Evolutionary conservation across 92 coral and sea anemone species (phyloP).

Genomic region (Phenganax marumi): DNA sequence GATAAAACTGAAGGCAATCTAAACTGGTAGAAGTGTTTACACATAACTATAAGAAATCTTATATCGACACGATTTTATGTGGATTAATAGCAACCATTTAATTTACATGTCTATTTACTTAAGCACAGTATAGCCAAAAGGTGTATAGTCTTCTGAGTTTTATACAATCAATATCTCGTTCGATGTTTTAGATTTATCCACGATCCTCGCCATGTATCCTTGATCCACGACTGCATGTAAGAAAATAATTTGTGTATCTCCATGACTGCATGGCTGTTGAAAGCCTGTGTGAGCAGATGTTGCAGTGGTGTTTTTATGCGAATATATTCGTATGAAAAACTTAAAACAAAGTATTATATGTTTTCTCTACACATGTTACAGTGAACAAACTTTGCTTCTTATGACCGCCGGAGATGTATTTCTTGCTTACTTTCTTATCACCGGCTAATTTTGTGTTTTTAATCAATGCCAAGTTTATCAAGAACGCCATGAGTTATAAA

Average conservation of each 20-base stretch:
- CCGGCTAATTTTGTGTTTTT: not conserved
- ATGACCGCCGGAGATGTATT: not conserved
- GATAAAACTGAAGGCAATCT: no score
- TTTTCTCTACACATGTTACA: not conserved
- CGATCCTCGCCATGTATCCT: not conserved
- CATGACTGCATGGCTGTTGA: not conserved
- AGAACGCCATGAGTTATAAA: slow-evolving; percentile 33
- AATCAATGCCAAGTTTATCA: slow-evolving; percentile 3
- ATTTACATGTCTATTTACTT: not conserved
- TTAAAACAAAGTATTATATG: not conserved
- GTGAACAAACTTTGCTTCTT: not conserved
- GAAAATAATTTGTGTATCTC: slow-evolving; percentile 2
- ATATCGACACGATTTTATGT: not conserved
- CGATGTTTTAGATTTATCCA: not conserved
- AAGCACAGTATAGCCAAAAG: no score
- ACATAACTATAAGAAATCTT: not conserved
- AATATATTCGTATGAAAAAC: not conserved
- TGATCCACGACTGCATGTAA: not conserved
- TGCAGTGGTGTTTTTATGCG: not conserved
- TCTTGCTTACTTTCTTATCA: not conserved
- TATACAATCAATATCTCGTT: no score
- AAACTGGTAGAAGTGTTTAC: no score
- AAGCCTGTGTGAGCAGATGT: slow-evolving; percentile 8
- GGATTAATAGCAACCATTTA: slow-evolving; percentile 9
- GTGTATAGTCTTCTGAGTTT: no score